Conservation (phyloP, 2,113 vertebrate genomes). For the Zosterops japonicus region DNA sequence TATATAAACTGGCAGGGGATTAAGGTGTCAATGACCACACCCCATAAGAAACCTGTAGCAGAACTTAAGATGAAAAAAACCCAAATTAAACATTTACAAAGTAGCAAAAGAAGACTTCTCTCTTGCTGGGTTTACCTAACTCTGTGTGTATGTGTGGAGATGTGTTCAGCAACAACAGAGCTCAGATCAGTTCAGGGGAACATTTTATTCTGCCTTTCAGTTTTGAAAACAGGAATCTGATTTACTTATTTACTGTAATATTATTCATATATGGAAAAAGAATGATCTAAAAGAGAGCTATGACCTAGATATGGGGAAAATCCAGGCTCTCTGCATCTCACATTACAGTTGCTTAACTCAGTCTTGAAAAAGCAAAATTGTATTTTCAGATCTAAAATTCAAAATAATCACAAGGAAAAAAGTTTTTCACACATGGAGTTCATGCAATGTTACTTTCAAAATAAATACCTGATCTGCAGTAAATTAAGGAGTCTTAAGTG, state of each 20-base stretch:
- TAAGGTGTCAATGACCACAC: neutral
- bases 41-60: neutral
- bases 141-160: too few species aligned
- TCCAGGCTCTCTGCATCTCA: neutral
- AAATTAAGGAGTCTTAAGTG: neutral
- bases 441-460: neutral
- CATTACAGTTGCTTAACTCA: neutral
- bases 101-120: neutral
- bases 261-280: constrained; percentile 8
- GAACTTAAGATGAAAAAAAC: neutral
- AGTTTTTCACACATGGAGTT: neutral
- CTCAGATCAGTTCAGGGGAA: neutral
- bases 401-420: neutral
- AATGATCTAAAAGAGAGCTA: neutral
- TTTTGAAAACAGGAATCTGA: neutral
- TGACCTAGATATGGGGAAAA: neutral
- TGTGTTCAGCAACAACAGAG: neutral
- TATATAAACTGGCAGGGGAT: neutral
- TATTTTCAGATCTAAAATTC: neutral
- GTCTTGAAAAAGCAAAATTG: neutral
- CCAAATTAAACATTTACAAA: neutral
- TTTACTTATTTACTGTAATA: neutral
- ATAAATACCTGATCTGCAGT: neutral
- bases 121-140: neutral
- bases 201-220: neutral